Conservation (phyloP, 64 coral and sea anemone species). For the Pocillopora damicornis region DNA sequence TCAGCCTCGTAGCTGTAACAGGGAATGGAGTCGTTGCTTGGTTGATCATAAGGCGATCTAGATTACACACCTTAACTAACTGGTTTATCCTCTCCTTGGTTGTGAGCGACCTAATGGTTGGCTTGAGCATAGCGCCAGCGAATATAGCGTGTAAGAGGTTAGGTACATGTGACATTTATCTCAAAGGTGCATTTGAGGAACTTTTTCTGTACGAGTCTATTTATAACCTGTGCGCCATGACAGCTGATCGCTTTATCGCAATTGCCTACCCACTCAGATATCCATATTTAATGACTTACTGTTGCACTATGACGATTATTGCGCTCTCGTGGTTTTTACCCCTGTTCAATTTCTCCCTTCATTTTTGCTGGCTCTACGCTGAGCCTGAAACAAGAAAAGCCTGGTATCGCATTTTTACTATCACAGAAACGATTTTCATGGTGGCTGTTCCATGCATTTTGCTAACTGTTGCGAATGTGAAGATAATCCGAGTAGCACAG, state of each 20-base stretch:
- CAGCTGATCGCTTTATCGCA: conserved; percentile 5
- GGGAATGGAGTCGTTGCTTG: conserved; percentile 47
- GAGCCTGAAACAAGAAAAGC: not conserved
- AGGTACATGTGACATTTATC: conserved; percentile 12
- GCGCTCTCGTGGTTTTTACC: conserved; percentile 28
- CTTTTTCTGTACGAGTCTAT: conserved; percentile 53
- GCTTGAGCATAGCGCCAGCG: conserved; percentile 21
- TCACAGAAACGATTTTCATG: conserved; percentile 32
- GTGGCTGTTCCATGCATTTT: conserved; percentile 22
- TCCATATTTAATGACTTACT: conserved; percentile 4
- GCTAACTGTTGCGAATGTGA: conserved; percentile 8
- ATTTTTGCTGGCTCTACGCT: conserved; percentile 44
- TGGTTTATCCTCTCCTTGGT: conserved; percentile 47
- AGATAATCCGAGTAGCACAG: not conserved
- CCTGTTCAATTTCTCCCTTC: conserved; percentile 15
- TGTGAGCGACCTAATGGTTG: conserved; percentile 40
- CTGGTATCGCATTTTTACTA: conserved; percentile 31
- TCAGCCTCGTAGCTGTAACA: conserved; percentile 9
- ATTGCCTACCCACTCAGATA: conserved; percentile 26
- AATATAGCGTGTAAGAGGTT: conserved; percentile 25
- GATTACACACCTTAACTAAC: conserved; percentile 32
- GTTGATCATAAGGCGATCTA: conserved; percentile 16
- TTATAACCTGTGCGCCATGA: conserved; percentile 36
- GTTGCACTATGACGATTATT: not conserved
- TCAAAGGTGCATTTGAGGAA: conserved; percentile 15